Base-by-base conservation (phyloP, 2,797 vertebrate species). In the Alosa sapidissima region DNA sequence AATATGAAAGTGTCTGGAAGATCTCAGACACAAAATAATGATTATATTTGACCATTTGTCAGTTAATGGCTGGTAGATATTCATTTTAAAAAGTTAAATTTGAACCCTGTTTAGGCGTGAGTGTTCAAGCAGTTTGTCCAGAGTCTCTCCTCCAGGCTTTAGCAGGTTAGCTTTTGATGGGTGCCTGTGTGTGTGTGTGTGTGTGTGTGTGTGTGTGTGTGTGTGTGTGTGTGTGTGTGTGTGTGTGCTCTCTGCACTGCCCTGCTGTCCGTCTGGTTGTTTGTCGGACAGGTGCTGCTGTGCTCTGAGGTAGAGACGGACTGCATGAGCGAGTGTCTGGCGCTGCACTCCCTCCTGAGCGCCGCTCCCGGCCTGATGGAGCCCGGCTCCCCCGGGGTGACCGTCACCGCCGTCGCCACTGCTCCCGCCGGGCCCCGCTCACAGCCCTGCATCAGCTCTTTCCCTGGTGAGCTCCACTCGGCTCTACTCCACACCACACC, bases 271-370 rank as follows among this genome's bases (percentile, higher is more conserved):
- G 62, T 28, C 11, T 68, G 68, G 5, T 24, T 75, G 14, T 2
- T 11, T 45, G 52, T 41, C 65, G 83, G 10, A 52, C 47, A 81
- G 84, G 85, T 54, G 51, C 85, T 86, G n/a, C 47, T 75, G 45
- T 19, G 49, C 81, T 84, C 28, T 41, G 84, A 82, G 48, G 62
- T 83, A 52, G 87, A 86, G 45, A n/a, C 65, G 21, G 85, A 85
- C 58, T 36, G 72, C 78, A 65, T 83, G 82, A 84, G 85, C 55
- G 82, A 85, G 41, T 75, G 51, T 45, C n/a, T 86, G 83, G 84
- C 78, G 52, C 54, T 84, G 62, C 84, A 85, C 75, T 54, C 81
- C 45, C 87, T 85, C 60, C 47, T 82, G n/a, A 60, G 85, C 84
- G 78, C 62, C 48, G 11, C 36, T 78, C 54, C 78, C 36, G 36